Evolutionary conservation across 2,113 vertebrate species (phyloP).

Genomic region (Chinchilla lanigera): DNA sequence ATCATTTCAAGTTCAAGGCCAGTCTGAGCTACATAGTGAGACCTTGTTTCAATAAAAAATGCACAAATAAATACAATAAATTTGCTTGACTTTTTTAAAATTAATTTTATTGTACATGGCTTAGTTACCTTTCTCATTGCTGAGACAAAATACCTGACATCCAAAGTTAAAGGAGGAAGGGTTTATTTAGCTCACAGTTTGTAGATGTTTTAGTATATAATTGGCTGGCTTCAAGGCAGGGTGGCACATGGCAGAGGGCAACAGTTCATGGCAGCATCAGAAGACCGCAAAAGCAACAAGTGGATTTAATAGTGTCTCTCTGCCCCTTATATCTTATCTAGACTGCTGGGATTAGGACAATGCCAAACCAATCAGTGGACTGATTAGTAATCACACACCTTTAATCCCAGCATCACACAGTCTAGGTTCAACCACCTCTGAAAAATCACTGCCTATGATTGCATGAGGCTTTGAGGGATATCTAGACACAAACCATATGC

Average conservation of each 20-base stretch:
- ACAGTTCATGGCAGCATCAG: too few species aligned
- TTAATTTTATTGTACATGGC: not conserved
- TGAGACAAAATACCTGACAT: not conserved
- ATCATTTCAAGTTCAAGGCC: not conserved
- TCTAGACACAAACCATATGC: too few species aligned
- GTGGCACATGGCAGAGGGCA: not conserved
- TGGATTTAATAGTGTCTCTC: not conserved
- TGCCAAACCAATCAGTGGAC: not conserved
- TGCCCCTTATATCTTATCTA: not conserved
- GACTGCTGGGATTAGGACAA: not conserved
- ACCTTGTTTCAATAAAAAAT: not conserved
- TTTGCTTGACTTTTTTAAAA: not conserved
- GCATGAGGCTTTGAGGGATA: too few species aligned
- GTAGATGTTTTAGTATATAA: not conserved
- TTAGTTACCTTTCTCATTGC: not conserved
- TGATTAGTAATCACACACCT: not conserved
- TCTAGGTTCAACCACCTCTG: not conserved
- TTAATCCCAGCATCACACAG: not conserved
- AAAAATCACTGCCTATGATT: not conserved
- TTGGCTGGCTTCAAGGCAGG: too few species aligned
- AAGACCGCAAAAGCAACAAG: not conserved
- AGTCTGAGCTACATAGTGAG: not conserved
- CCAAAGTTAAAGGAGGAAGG: not conserved
- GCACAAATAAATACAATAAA: not conserved
- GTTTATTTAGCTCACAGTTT: not conserved